Base-by-base conservation (phyloP, 2,797 vertebrate genomes). In the Cebuella pygmaea region DNA sequence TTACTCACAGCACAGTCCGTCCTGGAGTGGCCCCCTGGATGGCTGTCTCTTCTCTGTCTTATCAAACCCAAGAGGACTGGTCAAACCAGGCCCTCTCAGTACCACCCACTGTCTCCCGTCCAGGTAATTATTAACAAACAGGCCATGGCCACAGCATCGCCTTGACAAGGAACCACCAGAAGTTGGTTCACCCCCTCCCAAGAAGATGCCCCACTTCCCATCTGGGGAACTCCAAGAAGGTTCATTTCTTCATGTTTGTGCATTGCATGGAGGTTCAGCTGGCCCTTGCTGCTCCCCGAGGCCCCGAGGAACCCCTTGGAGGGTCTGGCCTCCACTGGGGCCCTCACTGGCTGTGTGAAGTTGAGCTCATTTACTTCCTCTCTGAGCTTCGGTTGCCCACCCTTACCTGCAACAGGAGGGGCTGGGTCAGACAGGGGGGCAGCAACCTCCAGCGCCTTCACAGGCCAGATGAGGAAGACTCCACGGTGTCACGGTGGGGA, bases 51-150 rank as follows among this genome's bases (percentile, higher is more conserved):
- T 50, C 20, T 46, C 33, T 33, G 5, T 14, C 14, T 74, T 59
- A 33, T 57, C 12, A 41, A 87, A 19, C 33, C 39, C 33, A 4
- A 36, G 30, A 81, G 15, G 30, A 19, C 11, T 20, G 8, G 36
- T 74, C 67, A 81, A 72, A 15, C 46, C 26, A 44, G n/a, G 20
- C 11, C 4, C 30, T 84, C 39, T 80, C 19, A 0, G 39, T 55
- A 1, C 39, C 14, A 5, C 64, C 41, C 26, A 1, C 70, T 36
- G 2, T 39, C 39, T 87, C 57, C 36, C 4, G 0, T 19, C 24
- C 27, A 55, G 78, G 64, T 95, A 95, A 93, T 97, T 14, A 96
- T 90, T 97, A 96, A 96, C 27, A 3, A 86, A 41, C 26, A 70
- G 67, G n/a, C 27, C 20, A 20, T 1, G 6, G 50, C 24, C 1